These are phyloP conservation scores for Flexamia atlantica DNA, from an alignment of 2,888 invertebrate genomes.

Conservation along the genomic window DNA sequence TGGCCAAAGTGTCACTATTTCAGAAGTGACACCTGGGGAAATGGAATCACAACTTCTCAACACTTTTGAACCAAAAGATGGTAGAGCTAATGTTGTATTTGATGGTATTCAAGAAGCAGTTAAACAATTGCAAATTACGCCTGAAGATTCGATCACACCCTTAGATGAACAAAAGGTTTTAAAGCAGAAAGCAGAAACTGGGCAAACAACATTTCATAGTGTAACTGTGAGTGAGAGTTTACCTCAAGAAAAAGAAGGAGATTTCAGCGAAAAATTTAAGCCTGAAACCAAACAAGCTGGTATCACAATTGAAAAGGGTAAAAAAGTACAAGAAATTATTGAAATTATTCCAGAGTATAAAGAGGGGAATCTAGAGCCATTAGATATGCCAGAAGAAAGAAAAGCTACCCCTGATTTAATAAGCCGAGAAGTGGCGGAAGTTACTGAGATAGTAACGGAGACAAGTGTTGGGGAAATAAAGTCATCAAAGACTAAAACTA, in stretches of 20 bases:
- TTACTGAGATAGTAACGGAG: conserved; percentile 74
- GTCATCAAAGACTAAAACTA: conserved; percentile 72
- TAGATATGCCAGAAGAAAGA: conserved; percentile 75
- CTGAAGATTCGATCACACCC: conserved; percentile 68
- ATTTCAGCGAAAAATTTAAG: conserved; percentile 73
- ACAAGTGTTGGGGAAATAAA: conserved; percentile 71
- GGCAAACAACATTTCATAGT: conserved; percentile 71
- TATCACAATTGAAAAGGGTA: conserved; percentile 73
- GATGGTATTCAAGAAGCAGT: conserved; percentile 74
- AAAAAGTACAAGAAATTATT: conserved; percentile 69
- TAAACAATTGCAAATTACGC: conserved; percentile 75
- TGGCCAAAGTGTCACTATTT: conserved; percentile 78
- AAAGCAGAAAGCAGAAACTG: conserved; percentile 7
- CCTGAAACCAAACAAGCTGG: conserved; percentile 74
- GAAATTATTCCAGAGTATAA: conserved; percentile 74
- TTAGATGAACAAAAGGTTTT: neutral
- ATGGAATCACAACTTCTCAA: conserved; percentile 75
- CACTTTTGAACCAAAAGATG: conserved; percentile 69
- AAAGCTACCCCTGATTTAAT: conserved; percentile 70
- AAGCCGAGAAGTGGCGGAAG: conserved; percentile 75
- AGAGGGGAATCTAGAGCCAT: conserved; percentile 74
- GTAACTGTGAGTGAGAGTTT: conserved; percentile 72
- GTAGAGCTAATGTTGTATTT: conserved; percentile 65
- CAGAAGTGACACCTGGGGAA: conserved; percentile 77
- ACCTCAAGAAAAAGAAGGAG: conserved; percentile 72